Evolutionary conservation across 2,888 invertebrate species (phyloP).

Genomic region (Mythimna lalbum): DNA sequence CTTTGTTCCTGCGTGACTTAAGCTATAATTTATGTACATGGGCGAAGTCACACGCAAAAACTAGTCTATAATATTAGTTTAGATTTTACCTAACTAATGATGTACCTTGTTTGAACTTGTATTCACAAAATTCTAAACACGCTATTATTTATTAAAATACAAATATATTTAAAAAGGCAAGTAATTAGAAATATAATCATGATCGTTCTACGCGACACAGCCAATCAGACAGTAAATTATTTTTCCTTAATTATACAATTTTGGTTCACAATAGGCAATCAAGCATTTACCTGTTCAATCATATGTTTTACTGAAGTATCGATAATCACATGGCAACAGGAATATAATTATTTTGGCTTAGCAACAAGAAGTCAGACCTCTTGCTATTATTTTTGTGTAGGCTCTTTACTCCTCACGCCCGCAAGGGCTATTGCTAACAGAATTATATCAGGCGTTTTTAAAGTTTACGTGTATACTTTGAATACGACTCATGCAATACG

Average conservation of each 20-base stretch:
- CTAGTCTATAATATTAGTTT: no score
- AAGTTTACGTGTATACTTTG: not conserved
- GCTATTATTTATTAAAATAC: not conserved
- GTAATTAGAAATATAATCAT: constrained; percentile 17
- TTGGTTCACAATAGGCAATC: constrained; percentile 37
- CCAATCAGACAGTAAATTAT: constrained; percentile 39
- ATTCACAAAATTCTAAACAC: not conserved
- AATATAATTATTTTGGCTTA: constrained; percentile 19
- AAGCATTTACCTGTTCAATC: constrained; percentile 18
- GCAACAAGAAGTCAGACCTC: not conserved
- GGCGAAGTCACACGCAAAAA: no score
- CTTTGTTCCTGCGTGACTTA: no score
- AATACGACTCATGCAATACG: not conserved
- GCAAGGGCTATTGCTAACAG: constrained; percentile 21
- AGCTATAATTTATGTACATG: no score
- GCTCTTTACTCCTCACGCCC: not conserved
- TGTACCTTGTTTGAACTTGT: not conserved
- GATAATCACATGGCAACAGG: constrained; percentile 25
- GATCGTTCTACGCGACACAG: constrained; percentile 10
- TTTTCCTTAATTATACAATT: constrained; percentile 37
- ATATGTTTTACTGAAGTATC: constrained; percentile 24
- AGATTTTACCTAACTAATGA: not conserved
- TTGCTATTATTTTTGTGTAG: constrained; percentile 35
- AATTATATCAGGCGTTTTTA: constrained; percentile 27
- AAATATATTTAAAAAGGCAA: not conserved